Evolutionary conservation across 2,797 vertebrate genomes (phyloP).

Genomic region (Danio jaintianensis): DNA sequence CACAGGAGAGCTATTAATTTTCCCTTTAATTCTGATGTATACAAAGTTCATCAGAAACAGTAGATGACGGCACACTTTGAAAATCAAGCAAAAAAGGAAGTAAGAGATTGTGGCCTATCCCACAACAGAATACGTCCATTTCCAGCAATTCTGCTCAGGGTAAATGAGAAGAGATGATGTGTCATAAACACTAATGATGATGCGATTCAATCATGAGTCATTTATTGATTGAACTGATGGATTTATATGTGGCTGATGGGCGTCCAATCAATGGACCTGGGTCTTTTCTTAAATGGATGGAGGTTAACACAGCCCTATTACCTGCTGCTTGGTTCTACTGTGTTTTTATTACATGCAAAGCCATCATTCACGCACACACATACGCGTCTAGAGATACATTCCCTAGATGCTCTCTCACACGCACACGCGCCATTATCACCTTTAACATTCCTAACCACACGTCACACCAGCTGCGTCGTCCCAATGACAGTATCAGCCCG

Average conservation of each 20-base stretch:
- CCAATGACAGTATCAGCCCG: conserved; percentile 72
- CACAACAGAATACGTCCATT: background rate
- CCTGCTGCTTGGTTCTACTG: conserved; percentile 66
- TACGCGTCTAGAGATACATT: conserved; percentile 38
- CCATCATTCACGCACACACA: conserved; percentile 17
- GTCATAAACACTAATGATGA: conserved; percentile 50
- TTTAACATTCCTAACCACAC: conserved; percentile 60
- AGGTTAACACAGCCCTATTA: conserved; percentile 72
- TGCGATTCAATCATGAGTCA: conserved; percentile 45
- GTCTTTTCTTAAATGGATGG: conserved; percentile 58
- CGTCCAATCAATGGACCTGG: conserved; percentile 27
- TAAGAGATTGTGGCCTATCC: background rate
- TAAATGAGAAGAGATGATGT: conserved; percentile 42
- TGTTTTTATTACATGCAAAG: conserved; percentile 69
- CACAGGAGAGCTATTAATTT: no score
- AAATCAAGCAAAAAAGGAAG: background rate
- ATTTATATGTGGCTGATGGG: conserved; percentile 53
- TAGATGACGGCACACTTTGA: background rate
- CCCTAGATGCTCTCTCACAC: conserved; percentile 55
- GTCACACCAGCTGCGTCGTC: conserved; percentile 74
- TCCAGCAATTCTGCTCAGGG: background rate
- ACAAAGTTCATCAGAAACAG: no score
- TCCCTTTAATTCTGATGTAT: no score
- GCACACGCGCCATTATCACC: conserved; percentile 57
- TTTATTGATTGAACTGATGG: conserved; percentile 54